Conservation (phyloP, 2,888 invertebrate species). For the Latheticus oryzae region DNA sequence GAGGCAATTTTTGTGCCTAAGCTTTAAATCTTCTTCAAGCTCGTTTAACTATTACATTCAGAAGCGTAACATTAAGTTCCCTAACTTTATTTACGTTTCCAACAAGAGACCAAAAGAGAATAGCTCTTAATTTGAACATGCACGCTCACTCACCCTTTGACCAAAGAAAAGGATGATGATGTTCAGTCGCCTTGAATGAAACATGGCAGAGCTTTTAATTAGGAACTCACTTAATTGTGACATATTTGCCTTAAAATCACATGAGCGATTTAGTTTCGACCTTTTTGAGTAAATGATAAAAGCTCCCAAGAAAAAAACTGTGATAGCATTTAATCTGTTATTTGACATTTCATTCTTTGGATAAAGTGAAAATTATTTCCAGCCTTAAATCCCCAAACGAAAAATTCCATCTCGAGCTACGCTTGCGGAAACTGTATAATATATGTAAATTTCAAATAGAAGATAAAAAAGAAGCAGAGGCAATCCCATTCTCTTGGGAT, state of each 20-base stretch:
- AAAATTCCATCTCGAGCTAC: conserved; percentile 39
- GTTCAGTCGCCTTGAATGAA: conserved; percentile 58
- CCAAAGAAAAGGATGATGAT: conserved; percentile 55
- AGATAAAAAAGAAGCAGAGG: conserved; percentile 49
- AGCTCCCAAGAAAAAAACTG: no score
- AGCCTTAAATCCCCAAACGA: conserved; percentile 43
- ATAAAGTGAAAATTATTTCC: not conserved
- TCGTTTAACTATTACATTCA: conserved; percentile 51
- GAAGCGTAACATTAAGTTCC: conserved; percentile 48
- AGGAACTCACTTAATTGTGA: conserved; percentile 53
- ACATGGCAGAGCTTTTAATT: conserved; percentile 61
- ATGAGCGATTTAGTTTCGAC: conserved; percentile 47
- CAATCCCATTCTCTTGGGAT: conserved; percentile 53
- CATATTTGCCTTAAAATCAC: conserved; percentile 51
- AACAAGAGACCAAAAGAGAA: conserved; percentile 49
- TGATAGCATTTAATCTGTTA: no score
- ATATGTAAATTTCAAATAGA: conserved; percentile 55
- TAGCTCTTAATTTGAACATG: conserved; percentile 60
- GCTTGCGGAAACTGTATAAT: conserved; percentile 38
- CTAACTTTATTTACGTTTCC: conserved; percentile 51
- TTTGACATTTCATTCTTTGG: no score
- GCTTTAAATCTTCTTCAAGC: conserved; percentile 52
- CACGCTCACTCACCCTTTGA: conserved; percentile 57
- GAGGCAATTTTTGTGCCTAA: conserved; percentile 31
- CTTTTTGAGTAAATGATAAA: not conserved